Evolutionary conservation across 2,888 invertebrate genomes (phyloP), one percentile per base, ranked within the genome.

Genomic region (Melipona bicolor): DNA sequence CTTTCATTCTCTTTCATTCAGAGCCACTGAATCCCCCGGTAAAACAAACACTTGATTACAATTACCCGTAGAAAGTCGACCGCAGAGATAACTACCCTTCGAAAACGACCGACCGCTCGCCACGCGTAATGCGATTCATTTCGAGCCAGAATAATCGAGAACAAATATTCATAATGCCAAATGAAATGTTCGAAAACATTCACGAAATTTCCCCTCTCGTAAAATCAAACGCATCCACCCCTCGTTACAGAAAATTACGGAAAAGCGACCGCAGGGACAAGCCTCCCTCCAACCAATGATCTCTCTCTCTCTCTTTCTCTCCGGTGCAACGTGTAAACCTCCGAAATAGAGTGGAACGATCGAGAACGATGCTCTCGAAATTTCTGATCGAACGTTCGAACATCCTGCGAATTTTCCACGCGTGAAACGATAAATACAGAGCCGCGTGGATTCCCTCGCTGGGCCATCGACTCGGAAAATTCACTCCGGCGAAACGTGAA

Each of bases 321-420:
- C 21, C 64, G 0, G n/a, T 3, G 11, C 71, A 17, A 59, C 36
- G 4, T 49, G 50, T 6, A 27, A 73, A 73, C 2, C 49, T 17
- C 0, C n/a, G 13, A n/a, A 17, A 61, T 65, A 27, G 11, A 43
- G 24, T 21, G n/a, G 27, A 43, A 43, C 67, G 43, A 65, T 75
- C 43, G 54, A 65, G 21, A 65, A 43, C 65, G 74, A 54, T 74
- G 6, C 15, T 4, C 0, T 36, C 15, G 36, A 65, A 27, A 75
- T 67, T 19, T 54, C 54, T 32, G 3, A 65, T 21, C 65, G 54
- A 3, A 19, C n/a, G 52, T 64, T 52, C 64, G 50, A 9, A n/a
- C 54, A 65, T 67, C 56, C 65, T 21, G 24, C 54, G 21, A 54
- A 75, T 75, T 67, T 67, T 65, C 24, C 61, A 62, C 72, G 32